Evolutionary conservation across 2,888 invertebrate genomes (phyloP), one percentile per base, ranked within the genome.

Genomic region (Lasioglossum lativentre): DNA sequence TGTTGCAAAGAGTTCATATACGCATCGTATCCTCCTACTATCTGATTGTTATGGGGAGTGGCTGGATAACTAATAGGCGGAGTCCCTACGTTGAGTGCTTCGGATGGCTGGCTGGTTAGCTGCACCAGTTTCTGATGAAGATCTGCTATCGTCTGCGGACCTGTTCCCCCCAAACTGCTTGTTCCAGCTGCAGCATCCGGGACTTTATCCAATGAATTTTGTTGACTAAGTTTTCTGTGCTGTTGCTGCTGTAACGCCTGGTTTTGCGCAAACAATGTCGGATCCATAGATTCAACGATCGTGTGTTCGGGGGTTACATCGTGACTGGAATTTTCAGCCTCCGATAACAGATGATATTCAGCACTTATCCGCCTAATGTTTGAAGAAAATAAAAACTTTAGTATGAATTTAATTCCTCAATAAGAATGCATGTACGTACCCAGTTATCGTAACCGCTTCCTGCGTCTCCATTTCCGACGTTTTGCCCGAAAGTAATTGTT

Each of bases 1-100:
- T 97, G 97, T 91, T 97, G 97, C 87, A 97, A 95, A 74, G 96
- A 96, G 91, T 97, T 96, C 96, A 97, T 96, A 93, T 97, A 97
- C 73, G 96, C 96, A 93, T 96, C 97, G 94, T 97, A 97, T 76
- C 91, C 91, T 14, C 91, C 91, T 27, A 90, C 66, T 4, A 96
- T 96, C 82, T 96, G 96, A 86, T 96, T 96, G 90, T 96, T 96
- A 94, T 97, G 97, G 10, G 97, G 97, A 52, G 97, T 97, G 89
- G 97, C 95, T 12, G 96, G 96, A 92, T 96, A 96, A 90, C 96
- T 96, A 27, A 96, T 96, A 75, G 96, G 96, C 68, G 95, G 95
- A 72, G 95, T 94, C 56, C 94, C 94, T 73, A 95, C 93, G 73
- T 93, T 94, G 42, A 95, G 83, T 78, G 93, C 92, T 89, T 95